Percentiles rank a stretch among this genome's conserved stretches.
phyloP scores from a whole-genome alignment of 2,113 vertebrate species.

The Alligator sinensis region DNA sequence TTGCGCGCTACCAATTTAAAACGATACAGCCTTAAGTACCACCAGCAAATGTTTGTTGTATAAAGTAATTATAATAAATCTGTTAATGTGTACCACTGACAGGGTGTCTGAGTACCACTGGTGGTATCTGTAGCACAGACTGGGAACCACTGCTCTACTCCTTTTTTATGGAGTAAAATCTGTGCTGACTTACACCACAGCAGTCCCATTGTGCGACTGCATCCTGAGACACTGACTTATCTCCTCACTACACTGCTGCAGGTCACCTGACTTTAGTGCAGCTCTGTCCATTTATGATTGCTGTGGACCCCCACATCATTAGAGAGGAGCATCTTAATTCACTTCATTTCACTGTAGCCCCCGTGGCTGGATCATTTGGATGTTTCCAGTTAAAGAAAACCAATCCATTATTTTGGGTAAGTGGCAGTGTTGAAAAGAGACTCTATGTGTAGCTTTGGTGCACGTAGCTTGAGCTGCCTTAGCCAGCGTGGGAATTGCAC shows the following conservation, averaged over 20 bases:
- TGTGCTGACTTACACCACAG: not conserved
- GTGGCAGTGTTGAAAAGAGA: slow-evolving; percentile 26
- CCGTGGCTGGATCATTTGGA: not conserved
- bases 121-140: no score
- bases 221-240: no score
- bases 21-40: no score
- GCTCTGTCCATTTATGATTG: accelerated
- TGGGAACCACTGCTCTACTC: no score
- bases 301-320: not conserved
- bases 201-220: not conserved
- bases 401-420: not conserved
- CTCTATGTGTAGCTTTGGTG: not conserved
- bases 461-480: slow-evolving; percentile 3
- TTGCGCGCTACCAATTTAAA: no score
- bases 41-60: no score
- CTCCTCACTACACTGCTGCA: no score
- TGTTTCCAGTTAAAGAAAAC: no score
- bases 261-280: not conserved
- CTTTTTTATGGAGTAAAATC: no score
- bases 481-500: not conserved
- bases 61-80: no score
- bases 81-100: no score
- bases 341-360: not conserved
- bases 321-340: not conserved
- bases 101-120: no score